Evolutionary conservation across 2,888 invertebrate species (phyloP).

Genomic region (Rotaria socialis): DNA sequence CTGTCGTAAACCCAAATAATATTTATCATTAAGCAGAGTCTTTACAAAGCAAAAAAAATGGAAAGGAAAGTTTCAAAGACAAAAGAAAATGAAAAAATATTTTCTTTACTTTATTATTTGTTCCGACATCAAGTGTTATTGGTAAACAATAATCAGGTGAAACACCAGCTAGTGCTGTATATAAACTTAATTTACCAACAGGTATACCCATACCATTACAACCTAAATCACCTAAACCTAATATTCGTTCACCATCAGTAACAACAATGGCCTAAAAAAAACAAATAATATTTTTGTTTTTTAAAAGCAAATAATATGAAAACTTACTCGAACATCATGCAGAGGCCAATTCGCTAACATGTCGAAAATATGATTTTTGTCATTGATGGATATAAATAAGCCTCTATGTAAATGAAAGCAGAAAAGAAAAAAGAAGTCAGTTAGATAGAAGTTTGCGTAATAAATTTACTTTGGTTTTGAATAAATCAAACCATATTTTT

Average conservation of each 20-base stretch:
- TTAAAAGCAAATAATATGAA: too few relatives aligned
- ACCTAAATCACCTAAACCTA: slow-evolving; percentile 88
- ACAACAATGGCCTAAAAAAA: slow-evolving; percentile 69
- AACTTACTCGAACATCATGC: slow-evolving; percentile 60
- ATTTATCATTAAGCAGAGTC: slow-evolving; percentile 74
- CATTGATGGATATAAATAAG: slow-evolving; percentile 88
- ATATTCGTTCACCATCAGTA: slow-evolving; percentile 89
- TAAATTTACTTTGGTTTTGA: slow-evolving; percentile 45
- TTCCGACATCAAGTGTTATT: slow-evolving; percentile 82
- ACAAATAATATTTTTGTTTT: slow-evolving; percentile 51
- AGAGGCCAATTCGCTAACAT: slow-evolving; percentile 84
- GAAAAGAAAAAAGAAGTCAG: too few relatives aligned
- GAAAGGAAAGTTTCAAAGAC: slow-evolving; percentile 74
- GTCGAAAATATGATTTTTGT: slow-evolving; percentile 87
- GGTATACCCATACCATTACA: slow-evolving; percentile 97
- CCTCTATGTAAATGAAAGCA: slow-evolving; percentile 63
- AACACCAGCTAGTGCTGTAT: slow-evolving; percentile 87
- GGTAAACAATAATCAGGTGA: slow-evolving; percentile 87
- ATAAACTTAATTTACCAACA: slow-evolving; percentile 83
- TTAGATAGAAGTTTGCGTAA: too few relatives aligned
- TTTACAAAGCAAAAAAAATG: slow-evolving; percentile 61
- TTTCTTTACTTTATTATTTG: slow-evolving; percentile 69
- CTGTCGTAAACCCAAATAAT: slow-evolving; percentile 82
- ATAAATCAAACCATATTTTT: slow-evolving; percentile 45
- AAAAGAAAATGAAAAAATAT: slow-evolving; percentile 61